Evolutionary conservation across 1,140 invertebrate genomes (phyloP).

Genomic region (Drosophila biarmipes): DNA sequence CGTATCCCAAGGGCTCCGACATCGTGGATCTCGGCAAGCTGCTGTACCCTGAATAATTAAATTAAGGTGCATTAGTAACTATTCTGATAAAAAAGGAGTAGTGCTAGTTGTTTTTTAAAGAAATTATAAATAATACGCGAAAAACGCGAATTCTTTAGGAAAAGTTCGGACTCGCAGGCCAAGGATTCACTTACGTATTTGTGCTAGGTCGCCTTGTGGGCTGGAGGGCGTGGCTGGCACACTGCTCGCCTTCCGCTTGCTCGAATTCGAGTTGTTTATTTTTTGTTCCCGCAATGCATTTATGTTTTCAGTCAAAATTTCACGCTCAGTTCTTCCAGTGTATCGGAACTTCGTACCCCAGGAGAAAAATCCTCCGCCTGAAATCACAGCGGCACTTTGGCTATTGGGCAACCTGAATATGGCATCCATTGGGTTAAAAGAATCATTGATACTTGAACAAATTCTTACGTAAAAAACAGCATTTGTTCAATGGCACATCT

Average conservation of each 20-base stretch:
- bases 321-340: conserved; percentile 94
- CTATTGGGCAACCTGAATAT: conserved; percentile 91
- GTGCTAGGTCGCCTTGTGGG: conserved; percentile 85
- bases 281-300: conserved; percentile 84
- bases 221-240: conserved; percentile 94
- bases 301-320: conserved; percentile 90
- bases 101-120: too few species aligned
- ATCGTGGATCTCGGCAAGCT: conserved; percentile 93
- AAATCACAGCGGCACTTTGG: conserved; percentile 93
- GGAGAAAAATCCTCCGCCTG: conserved; percentile 96
- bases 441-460: conserved; percentile 45
- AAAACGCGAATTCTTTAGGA: neutral
- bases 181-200: conserved; percentile 71
- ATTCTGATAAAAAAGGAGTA: neutral
- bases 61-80: neutral
- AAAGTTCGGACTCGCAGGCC: too few species aligned
- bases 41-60: conserved; percentile 88
- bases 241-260: conserved; percentile 91
- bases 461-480: conserved; percentile 97
- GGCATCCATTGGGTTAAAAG: neutral
- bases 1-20: conserved; percentile 87
- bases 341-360: conserved; percentile 97
- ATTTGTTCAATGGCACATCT: conserved; percentile 98
- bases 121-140: too few species aligned
- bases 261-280: conserved; percentile 87